phyloP scores from a whole-genome alignment of 2,888 invertebrate species.

The Acanthosepion esculentum region DNA sequence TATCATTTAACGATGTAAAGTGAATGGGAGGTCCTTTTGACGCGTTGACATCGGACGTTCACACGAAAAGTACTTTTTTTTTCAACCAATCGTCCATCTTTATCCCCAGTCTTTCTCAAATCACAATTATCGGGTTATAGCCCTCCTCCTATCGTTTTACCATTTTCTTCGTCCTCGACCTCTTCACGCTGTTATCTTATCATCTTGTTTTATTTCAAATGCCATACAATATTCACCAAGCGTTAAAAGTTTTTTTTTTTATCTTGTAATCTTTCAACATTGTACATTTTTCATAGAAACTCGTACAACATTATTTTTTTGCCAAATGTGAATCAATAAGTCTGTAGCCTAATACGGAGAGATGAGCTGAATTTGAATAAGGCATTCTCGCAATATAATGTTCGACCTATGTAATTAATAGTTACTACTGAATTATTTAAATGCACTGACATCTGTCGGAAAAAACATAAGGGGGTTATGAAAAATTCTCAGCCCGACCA shows the following conservation, averaged over 20 bases:
- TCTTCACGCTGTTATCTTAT: background rate
- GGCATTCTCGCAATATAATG: no score
- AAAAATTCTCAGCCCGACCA: no score
- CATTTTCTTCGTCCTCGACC: background rate
- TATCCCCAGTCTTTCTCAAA: background rate
- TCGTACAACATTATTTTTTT: background rate
- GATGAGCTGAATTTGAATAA: no score
- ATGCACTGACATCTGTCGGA: no score
- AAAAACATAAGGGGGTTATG: no score
- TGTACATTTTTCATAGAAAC: background rate
- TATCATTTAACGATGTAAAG: background rate
- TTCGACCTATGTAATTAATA: no score
- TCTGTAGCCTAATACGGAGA: no score
- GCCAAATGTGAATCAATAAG: background rate
- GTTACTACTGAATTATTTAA: no score
- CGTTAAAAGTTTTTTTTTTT: background rate
- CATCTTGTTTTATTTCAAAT: constrained; percentile 17
- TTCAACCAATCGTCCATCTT: background rate
- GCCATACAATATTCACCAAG: background rate
- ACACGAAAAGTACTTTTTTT: background rate
- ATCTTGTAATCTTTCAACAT: background rate
- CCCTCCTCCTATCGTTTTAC: background rate
- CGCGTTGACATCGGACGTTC: background rate
- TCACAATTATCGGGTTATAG: background rate
- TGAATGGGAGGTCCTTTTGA: background rate